A percentile compares a stretch with the other conserved stretches of the same genome.
phyloP scores from a whole-genome alignment of 2,797 vertebrate species.

The Microctenopoma stevenorrisi region DNA sequence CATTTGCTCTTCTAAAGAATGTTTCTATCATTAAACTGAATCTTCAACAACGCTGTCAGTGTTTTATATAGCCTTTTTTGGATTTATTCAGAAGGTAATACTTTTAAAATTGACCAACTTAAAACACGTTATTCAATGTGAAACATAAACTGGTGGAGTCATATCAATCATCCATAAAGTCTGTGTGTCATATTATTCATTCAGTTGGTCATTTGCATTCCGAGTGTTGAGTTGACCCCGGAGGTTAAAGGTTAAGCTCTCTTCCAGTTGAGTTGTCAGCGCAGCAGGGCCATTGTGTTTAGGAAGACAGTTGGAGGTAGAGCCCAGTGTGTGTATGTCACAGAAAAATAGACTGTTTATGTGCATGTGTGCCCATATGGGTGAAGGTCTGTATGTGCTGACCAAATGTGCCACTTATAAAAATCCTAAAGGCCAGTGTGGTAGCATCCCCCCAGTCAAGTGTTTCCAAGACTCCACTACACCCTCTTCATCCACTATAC shows the following conservation, averaged over 20 bases:
- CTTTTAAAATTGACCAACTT: neutral
- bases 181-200: slow-evolving; percentile 69
- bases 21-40: neutral
- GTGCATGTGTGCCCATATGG: slow-evolving; percentile 11
- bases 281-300: slow-evolving; percentile 83
- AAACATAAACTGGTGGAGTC: neutral
- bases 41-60: neutral
- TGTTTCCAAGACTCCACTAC: slow-evolving; percentile 69
- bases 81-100: neutral
- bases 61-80: neutral
- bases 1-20: neutral
- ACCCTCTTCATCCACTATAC: slow-evolving; percentile 40
- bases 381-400: slow-evolving; percentile 18
- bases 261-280: slow-evolving; percentile 87
- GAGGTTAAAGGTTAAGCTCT: slow-evolving; percentile 83
- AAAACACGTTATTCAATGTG: neutral
- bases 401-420: slow-evolving; percentile 76
- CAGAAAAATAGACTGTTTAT: slow-evolving; percentile 28
- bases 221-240: slow-evolving; percentile 78
- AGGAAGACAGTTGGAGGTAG: slow-evolving; percentile 61
- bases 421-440: slow-evolving; percentile 62
- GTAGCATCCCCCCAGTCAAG: slow-evolving; percentile 65
- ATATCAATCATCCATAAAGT: slow-evolving; percentile 51
- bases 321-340: slow-evolving; percentile 45
- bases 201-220: slow-evolving; percentile 74